phyloP scores from a whole-genome alignment of 2,113 vertebrate species.

The Pica pica region DNA sequence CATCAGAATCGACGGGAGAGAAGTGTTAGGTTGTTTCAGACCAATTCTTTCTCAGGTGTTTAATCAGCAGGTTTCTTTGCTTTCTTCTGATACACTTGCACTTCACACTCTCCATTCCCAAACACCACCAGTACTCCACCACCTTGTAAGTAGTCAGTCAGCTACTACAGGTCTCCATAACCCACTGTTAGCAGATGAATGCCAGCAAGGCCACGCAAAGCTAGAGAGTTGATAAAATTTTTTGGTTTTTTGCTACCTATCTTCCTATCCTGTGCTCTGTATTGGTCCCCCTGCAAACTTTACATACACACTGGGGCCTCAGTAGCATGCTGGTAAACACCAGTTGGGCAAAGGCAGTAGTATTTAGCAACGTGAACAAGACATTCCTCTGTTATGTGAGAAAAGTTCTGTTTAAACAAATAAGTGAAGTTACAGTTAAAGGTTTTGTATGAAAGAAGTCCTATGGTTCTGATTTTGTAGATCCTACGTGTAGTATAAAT shows the following conservation, averaged over 20 bases:
- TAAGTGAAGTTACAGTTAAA: background rate
- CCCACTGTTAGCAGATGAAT: background rate
- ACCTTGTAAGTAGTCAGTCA: background rate
- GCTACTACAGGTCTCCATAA: background rate
- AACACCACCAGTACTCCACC: background rate
- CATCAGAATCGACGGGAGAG: background rate
- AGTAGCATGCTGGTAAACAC: background rate
- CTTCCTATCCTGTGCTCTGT: accelerated
- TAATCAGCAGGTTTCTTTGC: background rate
- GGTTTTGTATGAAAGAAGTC: background rate
- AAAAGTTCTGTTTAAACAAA: background rate
- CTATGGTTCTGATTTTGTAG: background rate
- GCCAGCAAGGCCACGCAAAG: background rate
- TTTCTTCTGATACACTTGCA: background rate
- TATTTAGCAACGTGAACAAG: background rate
- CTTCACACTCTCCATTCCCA: background rate
- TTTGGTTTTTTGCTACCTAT: background rate
- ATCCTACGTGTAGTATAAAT: background rate
- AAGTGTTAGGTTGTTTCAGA: background rate
- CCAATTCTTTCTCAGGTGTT: background rate
- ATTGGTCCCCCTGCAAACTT: accelerated
- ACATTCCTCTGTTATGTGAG: background rate
- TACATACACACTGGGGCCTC: background rate
- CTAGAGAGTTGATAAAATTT: too few species aligned
- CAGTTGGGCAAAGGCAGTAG: background rate